These are phyloP conservation scores for Gila orcuttii DNA, from an alignment of 2,113 vertebrate species.

Conservation along the genomic window DNA sequence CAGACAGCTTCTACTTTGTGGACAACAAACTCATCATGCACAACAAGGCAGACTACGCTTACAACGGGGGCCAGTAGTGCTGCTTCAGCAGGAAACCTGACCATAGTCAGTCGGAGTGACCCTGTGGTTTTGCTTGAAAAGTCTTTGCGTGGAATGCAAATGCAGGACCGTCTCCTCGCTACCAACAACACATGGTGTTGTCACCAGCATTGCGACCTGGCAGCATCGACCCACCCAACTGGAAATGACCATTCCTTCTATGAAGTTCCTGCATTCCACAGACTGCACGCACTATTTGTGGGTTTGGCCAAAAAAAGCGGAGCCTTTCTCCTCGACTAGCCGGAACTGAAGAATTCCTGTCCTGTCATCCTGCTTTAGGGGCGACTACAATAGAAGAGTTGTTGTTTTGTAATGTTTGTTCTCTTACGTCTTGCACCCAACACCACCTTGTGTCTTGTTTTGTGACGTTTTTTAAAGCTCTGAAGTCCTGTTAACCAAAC, in stretches of 20 bases:
- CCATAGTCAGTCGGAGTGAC: slow-evolving; percentile 11
- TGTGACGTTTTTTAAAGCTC: background rate
- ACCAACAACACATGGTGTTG: background rate
- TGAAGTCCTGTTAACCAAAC: background rate
- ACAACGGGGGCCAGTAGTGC: slow-evolving; percentile 91
- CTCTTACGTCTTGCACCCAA: background rate
- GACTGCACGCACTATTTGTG: background rate
- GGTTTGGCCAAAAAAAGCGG: background rate
- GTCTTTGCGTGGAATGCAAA: slow-evolving; percentile 20
- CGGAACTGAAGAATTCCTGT: background rate
- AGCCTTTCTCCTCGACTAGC: slow-evolving; percentile 1
- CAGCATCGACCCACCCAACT: slow-evolving; percentile 8
- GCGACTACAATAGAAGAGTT: background rate
- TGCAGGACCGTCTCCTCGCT: background rate
- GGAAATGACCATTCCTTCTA: slow-evolving; percentile 6
- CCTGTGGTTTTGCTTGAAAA: background rate
- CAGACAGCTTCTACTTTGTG: slow-evolving; percentile 99
- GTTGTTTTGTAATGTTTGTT: background rate
- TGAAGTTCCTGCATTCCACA: slow-evolving; percentile 20
- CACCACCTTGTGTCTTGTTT: background rate
- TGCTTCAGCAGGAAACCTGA: background rate
- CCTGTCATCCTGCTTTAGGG: slow-evolving; percentile 3
- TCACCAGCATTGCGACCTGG: slow-evolving; percentile 28
- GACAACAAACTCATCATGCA: slow-evolving; percentile 99
- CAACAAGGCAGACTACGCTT: slow-evolving; percentile 99